Evolutionary conservation across 1,140 invertebrate genomes (phyloP).

Genomic region (Nephotettix cincticeps): DNA sequence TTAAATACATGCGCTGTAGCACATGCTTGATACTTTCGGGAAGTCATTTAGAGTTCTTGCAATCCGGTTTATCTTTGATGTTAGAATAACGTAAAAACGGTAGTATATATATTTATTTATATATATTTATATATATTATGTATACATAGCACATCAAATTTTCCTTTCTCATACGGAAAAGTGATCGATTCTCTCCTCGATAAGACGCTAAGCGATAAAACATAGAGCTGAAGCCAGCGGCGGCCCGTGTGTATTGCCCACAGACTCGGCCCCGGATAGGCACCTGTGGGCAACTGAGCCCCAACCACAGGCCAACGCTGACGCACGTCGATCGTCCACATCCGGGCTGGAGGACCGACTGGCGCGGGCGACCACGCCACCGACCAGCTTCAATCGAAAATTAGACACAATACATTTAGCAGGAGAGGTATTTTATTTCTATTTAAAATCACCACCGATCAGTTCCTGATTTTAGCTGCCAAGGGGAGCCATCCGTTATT

Average conservation of each 20-base stretch:
- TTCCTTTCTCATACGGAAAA: conserved; percentile 30
- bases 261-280: conserved; percentile 28
- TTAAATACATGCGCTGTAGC: conserved; percentile 10
- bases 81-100: conserved; percentile 23
- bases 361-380: not conserved
- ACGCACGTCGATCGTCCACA: conserved; percentile 18
- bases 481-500: not conserved
- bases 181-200: conserved; percentile 32
- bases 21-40: conserved; percentile 25
- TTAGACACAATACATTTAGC: conserved; percentile 34
- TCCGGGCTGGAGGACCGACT: conserved; percentile 26
- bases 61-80: conserved; percentile 24
- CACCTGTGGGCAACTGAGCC: conserved; percentile 36
- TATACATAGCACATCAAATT: conserved; percentile 29
- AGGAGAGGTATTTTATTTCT: conserved; percentile 26
- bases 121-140: conserved; percentile 23
- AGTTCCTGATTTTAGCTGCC: conserved; percentile 28
- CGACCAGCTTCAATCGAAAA: conserved; percentile 14
- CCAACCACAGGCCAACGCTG: conserved; percentile 28
- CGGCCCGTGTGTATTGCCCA: conserved; percentile 30
- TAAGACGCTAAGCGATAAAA: conserved; percentile 33
- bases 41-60: conserved; percentile 32
- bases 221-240: conserved; percentile 31
- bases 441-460: conserved; percentile 17
- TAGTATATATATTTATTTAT: conserved; percentile 30